Conservation (phyloP, 2,888 invertebrate species). For the Stenchaetothrips biformis region DNA sequence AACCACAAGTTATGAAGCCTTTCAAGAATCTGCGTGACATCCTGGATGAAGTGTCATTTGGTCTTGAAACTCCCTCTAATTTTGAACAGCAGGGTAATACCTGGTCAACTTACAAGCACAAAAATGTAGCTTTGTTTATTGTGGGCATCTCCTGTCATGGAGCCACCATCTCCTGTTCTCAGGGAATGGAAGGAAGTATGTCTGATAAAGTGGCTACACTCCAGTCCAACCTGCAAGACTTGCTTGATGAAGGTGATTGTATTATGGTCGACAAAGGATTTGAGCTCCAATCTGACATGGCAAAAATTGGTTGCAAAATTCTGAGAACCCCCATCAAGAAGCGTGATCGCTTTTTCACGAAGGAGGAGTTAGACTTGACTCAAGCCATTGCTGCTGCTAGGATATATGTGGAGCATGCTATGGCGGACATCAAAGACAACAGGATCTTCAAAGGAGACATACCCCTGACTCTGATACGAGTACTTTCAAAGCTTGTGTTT, state of each 20-base stretch:
- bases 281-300: not conserved
- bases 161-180: not conserved
- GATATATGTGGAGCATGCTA: not conserved
- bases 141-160: not conserved
- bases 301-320: not conserved
- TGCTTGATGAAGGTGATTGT: not conserved
- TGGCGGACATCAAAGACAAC: not conserved
- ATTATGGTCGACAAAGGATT: not conserved
- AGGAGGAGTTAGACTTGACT: not conserved
- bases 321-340: not conserved
- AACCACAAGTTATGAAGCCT: not conserved
- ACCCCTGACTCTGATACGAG: not conserved
- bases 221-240: not conserved
- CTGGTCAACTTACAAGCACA: not conserved
- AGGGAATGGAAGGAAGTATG: not conserved
- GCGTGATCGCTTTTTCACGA: not conserved
- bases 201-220: not conserved
- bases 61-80: not conserved
- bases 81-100: not conserved
- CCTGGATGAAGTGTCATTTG: not conserved
- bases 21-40: not conserved
- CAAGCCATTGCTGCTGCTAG: not conserved
- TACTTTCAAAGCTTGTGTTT: not conserved
- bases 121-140: not conserved
- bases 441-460: not conserved